Evolutionary conservation across 2,113 vertebrate species (phyloP), one percentile per base, ranked within the genome.

Genomic region (Brachirus orientalis): DNA sequence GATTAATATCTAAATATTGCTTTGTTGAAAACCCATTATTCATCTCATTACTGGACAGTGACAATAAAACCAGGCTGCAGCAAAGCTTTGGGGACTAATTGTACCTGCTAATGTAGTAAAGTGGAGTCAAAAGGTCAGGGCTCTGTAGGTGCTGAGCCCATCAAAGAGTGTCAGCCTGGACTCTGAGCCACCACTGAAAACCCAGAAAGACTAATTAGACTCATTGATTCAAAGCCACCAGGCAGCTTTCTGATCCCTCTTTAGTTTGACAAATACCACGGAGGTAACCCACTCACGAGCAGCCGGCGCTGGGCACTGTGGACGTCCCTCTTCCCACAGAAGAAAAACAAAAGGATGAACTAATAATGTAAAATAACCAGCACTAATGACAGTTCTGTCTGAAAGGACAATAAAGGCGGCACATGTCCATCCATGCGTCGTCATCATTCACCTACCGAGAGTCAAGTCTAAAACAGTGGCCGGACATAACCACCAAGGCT

Each of bases 131-230:
- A n/a, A 87, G 74, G 82, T 76, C 74, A 78, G 19, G 57, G 43
- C 79, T 73, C 82, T 67, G 73, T 51, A 35, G 85, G 79, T 3
- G 37, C 63, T 69, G 57, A 78, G 57, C 70, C 71, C 68, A 45
- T 85, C 77, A 85, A 72, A 74, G 56, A 51, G 63, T 19, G 35
- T 64, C 44, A 10, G 38, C 67, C 20, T 44, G 57, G 54, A 62
- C 47, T 43, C 67, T 66, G 43, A 67, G 43, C 57, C 38, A 63
- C 65, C 45, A 19, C 45, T 41, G 46, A 65, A 79, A 77, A 57
- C 40, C 82, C 59, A 43, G 10, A 6, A 59, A 70, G 77, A 75
- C 70, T 76, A 68, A 85, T 87, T 85, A 87, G 62, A 10, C 28
- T 28, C 3, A 28, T 28, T 28, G 6, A 65, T 10, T 69, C 51